Percentiles rank a stretch among this genome's conserved stretches.
Conservation (phyloP, 2,888 invertebrate genomes). For the Zygaena filipendulae region DNA sequence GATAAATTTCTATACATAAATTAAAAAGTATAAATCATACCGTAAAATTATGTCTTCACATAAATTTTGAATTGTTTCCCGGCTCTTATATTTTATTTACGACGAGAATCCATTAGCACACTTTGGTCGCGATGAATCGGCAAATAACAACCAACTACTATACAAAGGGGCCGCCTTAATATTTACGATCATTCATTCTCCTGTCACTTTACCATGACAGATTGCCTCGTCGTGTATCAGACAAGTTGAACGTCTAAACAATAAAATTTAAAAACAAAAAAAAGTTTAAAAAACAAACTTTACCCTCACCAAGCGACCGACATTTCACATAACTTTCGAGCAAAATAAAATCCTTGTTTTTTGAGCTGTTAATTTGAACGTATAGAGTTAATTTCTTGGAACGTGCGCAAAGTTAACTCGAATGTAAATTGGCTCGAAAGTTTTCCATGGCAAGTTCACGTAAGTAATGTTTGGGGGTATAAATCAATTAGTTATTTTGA, state of each 20-base stretch:
- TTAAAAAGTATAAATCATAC: too few species aligned
- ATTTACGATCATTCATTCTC: constrained; percentile 51
- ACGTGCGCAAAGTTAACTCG: constrained; percentile 21
- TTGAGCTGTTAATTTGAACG: neutral
- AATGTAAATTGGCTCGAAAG: constrained; percentile 24
- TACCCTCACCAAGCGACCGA: too few species aligned
- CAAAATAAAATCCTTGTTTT: too few species aligned
- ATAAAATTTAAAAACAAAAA: neutral
- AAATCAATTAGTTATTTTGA: constrained; percentile 57
- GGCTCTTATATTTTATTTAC: neutral
- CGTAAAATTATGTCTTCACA: too few species aligned
- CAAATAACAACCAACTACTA: constrained; percentile 19
- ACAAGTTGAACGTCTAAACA: neutral
- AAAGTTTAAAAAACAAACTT: constrained; percentile 8
- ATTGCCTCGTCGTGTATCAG: constrained; percentile 18
- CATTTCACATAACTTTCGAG: too few species aligned
- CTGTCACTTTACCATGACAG: constrained; percentile 37
- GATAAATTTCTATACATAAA: too few species aligned
- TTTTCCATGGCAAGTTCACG: constrained; percentile 25
- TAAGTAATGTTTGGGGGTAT: constrained; percentile 31
- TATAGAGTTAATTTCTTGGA: neutral
- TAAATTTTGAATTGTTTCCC: too few species aligned
- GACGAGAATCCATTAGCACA: constrained; percentile 27
- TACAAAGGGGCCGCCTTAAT: constrained; percentile 30
- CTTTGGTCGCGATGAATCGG: constrained; percentile 26